A percentile compares a stretch with the other conserved stretches of the same genome.
Evolutionary conservation across 2,797 vertebrate species (phyloP).

Genomic region (Acrossocheilus fasciatus): DNA sequence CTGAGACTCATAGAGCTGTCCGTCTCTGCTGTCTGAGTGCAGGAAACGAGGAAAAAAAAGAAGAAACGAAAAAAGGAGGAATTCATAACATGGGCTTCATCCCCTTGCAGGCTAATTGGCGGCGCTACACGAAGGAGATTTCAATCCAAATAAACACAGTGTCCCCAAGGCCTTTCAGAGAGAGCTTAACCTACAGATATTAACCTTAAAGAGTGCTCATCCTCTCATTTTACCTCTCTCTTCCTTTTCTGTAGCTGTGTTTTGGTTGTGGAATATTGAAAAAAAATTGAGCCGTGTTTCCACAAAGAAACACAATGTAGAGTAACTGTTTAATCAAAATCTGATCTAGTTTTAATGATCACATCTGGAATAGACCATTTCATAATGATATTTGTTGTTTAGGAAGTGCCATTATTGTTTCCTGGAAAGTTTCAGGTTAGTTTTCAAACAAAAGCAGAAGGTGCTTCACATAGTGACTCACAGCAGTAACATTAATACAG

Average conservation of each 20-base stretch:
- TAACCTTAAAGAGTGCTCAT: constrained; percentile 56
- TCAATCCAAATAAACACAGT: constrained; percentile 69
- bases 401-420: neutral
- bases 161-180: constrained; percentile 58
- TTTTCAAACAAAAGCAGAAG: neutral
- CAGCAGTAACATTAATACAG: neutral
- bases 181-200: constrained; percentile 58
- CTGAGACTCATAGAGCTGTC: constrained; percentile 63
- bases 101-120: constrained; percentile 67
- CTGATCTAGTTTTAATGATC: neutral
- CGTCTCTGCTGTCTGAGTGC: constrained; percentile 61
- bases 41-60: constrained; percentile 60
- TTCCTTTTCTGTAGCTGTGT: neutral
- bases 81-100: constrained; percentile 72
- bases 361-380: neutral
- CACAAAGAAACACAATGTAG: neutral
- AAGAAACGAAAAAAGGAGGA: constrained; percentile 64
- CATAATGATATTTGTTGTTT: neutral
- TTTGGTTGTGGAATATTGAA: neutral
- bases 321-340: neutral
- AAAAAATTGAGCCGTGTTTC: neutral
- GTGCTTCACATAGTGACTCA: neutral
- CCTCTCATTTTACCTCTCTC: constrained; percentile 58
- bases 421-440: neutral
- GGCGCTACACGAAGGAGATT: constrained; percentile 70